Percentiles rank a stretch among this genome's conserved stretches.
These are phyloP conservation scores for Callionymus lyra DNA, from an alignment of 2,113 vertebrate species.

Conservation along the genomic window DNA sequence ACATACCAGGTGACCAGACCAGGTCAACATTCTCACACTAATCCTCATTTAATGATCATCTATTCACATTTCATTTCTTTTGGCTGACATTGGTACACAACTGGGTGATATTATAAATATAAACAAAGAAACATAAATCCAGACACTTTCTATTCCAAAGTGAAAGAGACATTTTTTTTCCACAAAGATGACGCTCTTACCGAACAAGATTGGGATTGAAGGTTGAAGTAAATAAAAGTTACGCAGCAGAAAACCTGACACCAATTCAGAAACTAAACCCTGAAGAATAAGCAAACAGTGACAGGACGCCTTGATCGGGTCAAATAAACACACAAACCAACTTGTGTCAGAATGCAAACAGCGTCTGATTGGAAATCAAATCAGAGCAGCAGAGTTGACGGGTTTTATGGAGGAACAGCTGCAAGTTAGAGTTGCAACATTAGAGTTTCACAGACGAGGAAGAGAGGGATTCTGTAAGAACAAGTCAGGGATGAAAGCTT, in stretches of 20 bases:
- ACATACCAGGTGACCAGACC: too few relatives aligned
- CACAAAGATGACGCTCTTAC: too few relatives aligned
- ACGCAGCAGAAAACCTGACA: constrained; percentile 13
- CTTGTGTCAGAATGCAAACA: constrained; percentile 6
- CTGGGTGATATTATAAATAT: constrained; percentile 42
- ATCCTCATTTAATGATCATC: not conserved
- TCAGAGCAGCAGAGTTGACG: constrained; percentile 7
- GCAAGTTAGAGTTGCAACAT: not conserved
- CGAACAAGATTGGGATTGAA: constrained; percentile 8
- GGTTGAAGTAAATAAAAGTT: constrained; percentile 34
- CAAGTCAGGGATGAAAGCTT: constrained; percentile 31
- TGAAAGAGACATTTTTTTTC: constrained; percentile 1
- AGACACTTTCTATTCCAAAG: constrained; percentile 16
- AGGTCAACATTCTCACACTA: too few relatives aligned
- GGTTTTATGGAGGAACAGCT: constrained; percentile 11
- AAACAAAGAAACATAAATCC: constrained; percentile 24
- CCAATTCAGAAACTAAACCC: constrained; percentile 3
- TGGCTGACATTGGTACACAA: constrained; percentile 13
- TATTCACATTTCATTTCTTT: constrained; percentile 2
- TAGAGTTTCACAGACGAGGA: constrained; percentile 16
- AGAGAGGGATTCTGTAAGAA: constrained; percentile 11
- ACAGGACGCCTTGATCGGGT: constrained; percentile 6
- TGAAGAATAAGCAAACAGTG: constrained; percentile 15
- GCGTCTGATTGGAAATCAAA: constrained; percentile 17
- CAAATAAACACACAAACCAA: constrained; percentile 11